These are phyloP conservation scores for Drosophila cognata DNA, from an alignment of 2,888 invertebrate genomes.

Conservation along the genomic window DNA sequence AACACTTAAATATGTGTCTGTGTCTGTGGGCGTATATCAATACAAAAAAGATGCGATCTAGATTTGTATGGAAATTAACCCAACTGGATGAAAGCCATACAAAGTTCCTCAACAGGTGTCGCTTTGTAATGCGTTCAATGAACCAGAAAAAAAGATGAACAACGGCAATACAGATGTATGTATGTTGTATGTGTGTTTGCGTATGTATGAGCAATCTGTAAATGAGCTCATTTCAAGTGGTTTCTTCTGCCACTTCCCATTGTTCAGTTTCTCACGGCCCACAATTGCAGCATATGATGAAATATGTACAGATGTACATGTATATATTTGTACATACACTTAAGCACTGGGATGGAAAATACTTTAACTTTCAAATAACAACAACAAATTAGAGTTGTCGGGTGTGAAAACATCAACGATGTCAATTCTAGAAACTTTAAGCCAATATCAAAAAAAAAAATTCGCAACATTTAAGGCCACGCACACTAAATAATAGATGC, in stretches of 20 bases:
- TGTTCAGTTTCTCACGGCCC: slow-evolving; percentile 37
- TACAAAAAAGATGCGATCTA: neutral
- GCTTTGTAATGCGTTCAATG: slow-evolving; percentile 51
- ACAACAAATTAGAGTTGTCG: slow-evolving; percentile 21
- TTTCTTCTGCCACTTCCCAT: slow-evolving; percentile 6
- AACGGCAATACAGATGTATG: neutral
- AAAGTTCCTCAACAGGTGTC: slow-evolving; percentile 45
- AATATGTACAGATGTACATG: slow-evolving; percentile 4
- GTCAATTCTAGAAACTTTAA: slow-evolving; percentile 50
- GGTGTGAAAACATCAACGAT: slow-evolving; percentile 57
- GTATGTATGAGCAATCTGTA: slow-evolving; percentile 24
- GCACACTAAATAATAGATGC: slow-evolving; percentile 14
- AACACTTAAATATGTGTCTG: neutral
- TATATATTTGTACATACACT: too few species aligned
- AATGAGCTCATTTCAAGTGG: slow-evolving; percentile 38
- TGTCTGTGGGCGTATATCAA: neutral
- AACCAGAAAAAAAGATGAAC: slow-evolving; percentile 28
- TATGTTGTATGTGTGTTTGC: neutral
- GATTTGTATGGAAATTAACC: slow-evolving; percentile 5
- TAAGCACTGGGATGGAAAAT: slow-evolving; percentile 36
- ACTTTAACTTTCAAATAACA: neutral
- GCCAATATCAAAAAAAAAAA: slow-evolving; percentile 36
- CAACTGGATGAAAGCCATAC: slow-evolving; percentile 18
- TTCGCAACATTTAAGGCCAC: neutral
- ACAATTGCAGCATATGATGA: slow-evolving; percentile 24